Conservation (phyloP, 2,113 vertebrate genomes). For the Scortum barcoo region DNA sequence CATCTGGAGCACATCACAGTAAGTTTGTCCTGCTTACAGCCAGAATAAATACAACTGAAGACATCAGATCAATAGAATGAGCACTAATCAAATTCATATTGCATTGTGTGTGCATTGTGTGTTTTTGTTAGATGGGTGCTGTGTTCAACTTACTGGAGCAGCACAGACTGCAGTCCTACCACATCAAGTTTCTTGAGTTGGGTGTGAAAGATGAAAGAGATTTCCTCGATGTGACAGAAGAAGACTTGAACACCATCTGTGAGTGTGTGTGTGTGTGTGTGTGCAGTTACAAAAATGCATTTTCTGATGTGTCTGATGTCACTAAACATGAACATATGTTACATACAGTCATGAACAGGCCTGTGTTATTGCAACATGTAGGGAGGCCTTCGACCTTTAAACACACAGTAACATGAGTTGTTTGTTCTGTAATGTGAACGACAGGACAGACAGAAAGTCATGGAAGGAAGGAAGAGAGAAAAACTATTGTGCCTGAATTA, state of each 20-base stretch:
- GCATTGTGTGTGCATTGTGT: neutral
- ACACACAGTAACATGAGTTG: neutral
- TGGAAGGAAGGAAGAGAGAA: too few relatives aligned
- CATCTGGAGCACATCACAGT: neutral
- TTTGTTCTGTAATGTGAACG: too few relatives aligned
- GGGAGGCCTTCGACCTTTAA: too few relatives aligned
- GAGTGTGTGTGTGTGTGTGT: neutral
- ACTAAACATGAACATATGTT: neutral
- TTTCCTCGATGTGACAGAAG: conserved; percentile 60
- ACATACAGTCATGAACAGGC: too few relatives aligned
- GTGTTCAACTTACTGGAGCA: conserved; percentile 48
- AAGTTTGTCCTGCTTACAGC: neutral
- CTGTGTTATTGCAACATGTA: too few relatives aligned
- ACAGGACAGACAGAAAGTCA: too few relatives aligned
- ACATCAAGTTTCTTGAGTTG: conserved; percentile 44
- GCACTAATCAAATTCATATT: neutral
- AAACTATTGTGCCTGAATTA: too few relatives aligned
- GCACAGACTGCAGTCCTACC: conserved; percentile 49
- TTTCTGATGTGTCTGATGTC: neutral
- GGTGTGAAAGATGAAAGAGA: conserved; percentile 65
- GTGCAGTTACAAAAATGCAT: neutral
- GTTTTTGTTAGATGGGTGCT: conserved; percentile 52
- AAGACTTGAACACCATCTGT: conserved; percentile 51
- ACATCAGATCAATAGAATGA: neutral
- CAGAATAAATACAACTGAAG: too few relatives aligned